Evolutionary conservation across 92 coral and sea anemone species (phyloP).

Genomic region (Parazoanthus darwini): DNA sequence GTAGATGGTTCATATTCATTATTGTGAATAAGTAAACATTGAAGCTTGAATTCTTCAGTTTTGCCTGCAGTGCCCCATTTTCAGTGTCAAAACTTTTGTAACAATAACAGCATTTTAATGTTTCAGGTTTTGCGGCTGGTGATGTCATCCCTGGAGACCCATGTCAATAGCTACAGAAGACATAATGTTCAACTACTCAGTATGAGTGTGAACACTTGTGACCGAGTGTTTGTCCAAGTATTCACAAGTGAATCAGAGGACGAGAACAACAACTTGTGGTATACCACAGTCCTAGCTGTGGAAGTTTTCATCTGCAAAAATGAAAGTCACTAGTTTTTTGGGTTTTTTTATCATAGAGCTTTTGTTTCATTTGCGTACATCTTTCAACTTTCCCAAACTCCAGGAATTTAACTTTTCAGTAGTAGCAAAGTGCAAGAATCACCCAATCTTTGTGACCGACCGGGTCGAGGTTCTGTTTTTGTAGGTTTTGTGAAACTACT

Average conservation of each 20-base stretch:
- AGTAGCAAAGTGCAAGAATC: no score
- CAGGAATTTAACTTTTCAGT: no score
- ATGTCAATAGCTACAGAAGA: slow-evolving; percentile 94
- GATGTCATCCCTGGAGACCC: slow-evolving; percentile 85
- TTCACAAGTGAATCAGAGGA: slow-evolving; percentile 94
- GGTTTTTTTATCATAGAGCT: no score
- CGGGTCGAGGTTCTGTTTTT: no score
- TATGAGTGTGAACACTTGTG: slow-evolving; percentile 91
- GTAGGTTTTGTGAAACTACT: no score
- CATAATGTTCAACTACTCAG: slow-evolving; percentile 84
- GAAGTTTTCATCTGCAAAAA: slow-evolving; percentile 89
- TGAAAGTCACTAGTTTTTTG: slow-evolving; percentile 52
- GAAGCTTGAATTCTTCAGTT: no score
- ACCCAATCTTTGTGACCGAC: no score
- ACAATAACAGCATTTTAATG: neutral
- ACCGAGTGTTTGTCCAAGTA: slow-evolving; percentile 95
- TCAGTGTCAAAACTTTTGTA: neutral
- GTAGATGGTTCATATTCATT: no score
- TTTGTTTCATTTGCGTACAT: no score
- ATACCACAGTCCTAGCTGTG: slow-evolving; percentile 90
- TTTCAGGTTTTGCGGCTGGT: slow-evolving; percentile 86
- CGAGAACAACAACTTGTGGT: slow-evolving; percentile 82
- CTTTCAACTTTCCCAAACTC: no score
- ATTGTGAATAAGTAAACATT: no score
- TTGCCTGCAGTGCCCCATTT: neutral